These are phyloP conservation scores for Venustaconcha ellipsiformis DNA, from an alignment of 1,140 invertebrate genomes.

Conservation along the genomic window DNA sequence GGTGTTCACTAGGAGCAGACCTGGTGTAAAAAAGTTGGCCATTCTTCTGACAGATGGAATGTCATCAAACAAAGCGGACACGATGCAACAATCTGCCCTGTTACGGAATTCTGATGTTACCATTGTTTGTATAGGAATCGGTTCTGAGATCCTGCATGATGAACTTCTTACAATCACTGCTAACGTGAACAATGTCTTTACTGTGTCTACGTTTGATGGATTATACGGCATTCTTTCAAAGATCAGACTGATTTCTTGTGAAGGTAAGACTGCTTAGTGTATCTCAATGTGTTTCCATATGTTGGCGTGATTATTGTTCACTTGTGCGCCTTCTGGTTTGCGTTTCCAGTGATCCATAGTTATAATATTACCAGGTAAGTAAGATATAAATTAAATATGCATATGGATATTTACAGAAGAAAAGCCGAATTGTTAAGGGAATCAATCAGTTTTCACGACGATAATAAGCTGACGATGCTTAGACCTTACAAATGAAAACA, in stretches of 20 bases:
- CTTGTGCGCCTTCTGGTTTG: no score
- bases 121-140: conserved; percentile 7
- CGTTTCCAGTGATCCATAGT: no score
- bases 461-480: no score
- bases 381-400: no score
- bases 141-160: neutral
- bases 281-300: no score
- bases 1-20: neutral
- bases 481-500: no score
- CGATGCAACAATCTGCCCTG: neutral
- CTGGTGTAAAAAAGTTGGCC: conserved; percentile 4
- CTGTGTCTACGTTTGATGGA: conserved; percentile 11
- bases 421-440: no score
- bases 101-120: neutral
- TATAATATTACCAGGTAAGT: no score
- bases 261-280: neutral
- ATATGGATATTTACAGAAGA: no score
- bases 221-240: conserved; percentile 13
- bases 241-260: conserved; percentile 1
- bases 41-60: conserved; percentile 18
- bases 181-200: conserved; percentile 1
- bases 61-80: neutral
- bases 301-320: no score
- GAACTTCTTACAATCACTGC: conserved; percentile 8
- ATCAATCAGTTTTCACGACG: no score